Evolutionary conservation across 2,113 vertebrate genomes (phyloP), one percentile per base, ranked within the genome.

Genomic region (Thryonomys swinderianus): DNA sequence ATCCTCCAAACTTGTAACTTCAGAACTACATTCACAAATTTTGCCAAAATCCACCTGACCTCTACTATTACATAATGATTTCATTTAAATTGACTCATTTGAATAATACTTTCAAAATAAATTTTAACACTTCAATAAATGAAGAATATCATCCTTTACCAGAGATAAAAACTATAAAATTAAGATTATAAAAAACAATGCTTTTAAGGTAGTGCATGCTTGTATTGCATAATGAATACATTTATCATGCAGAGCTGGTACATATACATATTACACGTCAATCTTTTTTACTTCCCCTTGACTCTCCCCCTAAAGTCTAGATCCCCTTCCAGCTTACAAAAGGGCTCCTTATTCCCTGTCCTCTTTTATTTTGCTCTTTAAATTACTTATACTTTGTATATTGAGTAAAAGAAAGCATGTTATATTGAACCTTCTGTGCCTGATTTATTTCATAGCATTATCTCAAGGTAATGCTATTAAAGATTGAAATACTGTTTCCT

Each of bases 91-190:
- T 32, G 45, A 61, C 25, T 85, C 7, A 42, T 90, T 53, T 62
- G 53, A 86, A 66, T 25, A 42, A 82, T 89, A 64, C 34, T 66
- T 91, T 87, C 53, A 66, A 62, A 80, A 95, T 57, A 59, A 67
- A 69, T 59, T 79, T 93, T 59, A 87, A 82, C 59, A 87, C 18
- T 9, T 66, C 7, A 90, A 45, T 37, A 67, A 94, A 67, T 27
- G 42, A 88, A 91, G 37, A 51, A 12, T 12, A 45, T 73, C 57
- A 42, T 67, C 16, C 30, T 6, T 91, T 88, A 27, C 73, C 34
- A 12, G 3, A 0, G 34, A 78, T 73, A 67, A 88, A 90, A 87
- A 82, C 66, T 40, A 30, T 42, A 83, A 51, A 87, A 37, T 69
- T 25, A 71, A 90, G 51, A 69, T 7, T 57, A 42, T 86, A 84